A percentile compares a stretch with the other conserved stretches of the same genome.
phyloP scores from a whole-genome alignment of 2,888 invertebrate species.

The Erannis defoliaria region DNA sequence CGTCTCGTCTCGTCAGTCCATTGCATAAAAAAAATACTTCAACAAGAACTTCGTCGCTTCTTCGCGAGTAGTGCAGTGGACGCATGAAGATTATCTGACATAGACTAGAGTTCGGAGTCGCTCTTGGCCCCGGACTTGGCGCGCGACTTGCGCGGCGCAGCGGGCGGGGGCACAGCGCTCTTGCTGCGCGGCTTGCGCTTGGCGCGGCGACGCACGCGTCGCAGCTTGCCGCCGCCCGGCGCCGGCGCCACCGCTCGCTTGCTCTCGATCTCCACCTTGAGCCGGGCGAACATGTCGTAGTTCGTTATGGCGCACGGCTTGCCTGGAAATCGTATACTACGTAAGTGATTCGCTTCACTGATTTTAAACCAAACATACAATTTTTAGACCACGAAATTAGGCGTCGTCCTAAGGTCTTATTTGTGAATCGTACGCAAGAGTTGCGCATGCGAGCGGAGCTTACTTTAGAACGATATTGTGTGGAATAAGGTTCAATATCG shows the following conservation, averaged over 20 bases:
- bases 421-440: too few species aligned
- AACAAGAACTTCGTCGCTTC: too few species aligned
- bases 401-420: too few species aligned
- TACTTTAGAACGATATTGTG: too few species aligned
- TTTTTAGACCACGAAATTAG: too few species aligned
- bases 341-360: not conserved
- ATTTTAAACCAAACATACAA: too few species aligned
- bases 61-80: not conserved
- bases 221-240: conserved; percentile 60
- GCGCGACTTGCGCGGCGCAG: conserved; percentile 54
- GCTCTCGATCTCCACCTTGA: conserved; percentile 77
- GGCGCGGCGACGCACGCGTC: conserved; percentile 65
- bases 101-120: conserved; percentile 75
- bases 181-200: conserved; percentile 76
- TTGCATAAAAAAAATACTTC: too few species aligned
- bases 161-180: conserved; percentile 72
- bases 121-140: conserved; percentile 77
- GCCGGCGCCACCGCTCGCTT: conserved; percentile 68
- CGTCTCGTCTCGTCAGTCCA: too few species aligned
- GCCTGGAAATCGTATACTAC: conserved; percentile 56
- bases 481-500: too few species aligned
- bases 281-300: conserved; percentile 82
- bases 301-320: conserved; percentile 83
- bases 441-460: too few species aligned
- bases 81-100: not conserved